phyloP scores from a whole-genome alignment of 2,797 vertebrate species.

The Glossophaga mutica region DNA sequence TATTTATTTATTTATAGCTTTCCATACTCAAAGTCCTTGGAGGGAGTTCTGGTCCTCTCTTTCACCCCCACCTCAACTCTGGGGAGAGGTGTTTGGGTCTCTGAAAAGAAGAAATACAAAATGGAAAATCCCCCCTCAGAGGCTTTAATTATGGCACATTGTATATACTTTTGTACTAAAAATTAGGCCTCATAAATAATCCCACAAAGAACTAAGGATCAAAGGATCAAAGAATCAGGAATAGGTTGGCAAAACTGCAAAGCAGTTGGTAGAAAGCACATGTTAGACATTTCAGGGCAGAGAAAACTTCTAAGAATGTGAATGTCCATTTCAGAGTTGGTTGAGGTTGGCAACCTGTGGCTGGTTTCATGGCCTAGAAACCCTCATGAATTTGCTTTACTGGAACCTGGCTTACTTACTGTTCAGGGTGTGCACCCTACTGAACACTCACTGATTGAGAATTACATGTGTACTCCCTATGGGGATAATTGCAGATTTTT shows the following conservation, averaged over 20 bases:
- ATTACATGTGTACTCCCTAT: not conserved
- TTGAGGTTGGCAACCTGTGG: not conserved
- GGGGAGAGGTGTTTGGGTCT: not conserved
- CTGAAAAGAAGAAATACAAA: slow-evolving; percentile 34
- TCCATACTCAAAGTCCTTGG: not conserved
- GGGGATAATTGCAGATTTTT: not conserved
- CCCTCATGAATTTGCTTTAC: not conserved
- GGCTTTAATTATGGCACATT: not conserved
- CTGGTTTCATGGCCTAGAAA: not conserved
- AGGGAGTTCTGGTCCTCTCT: not conserved
- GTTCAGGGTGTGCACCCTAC: not conserved
- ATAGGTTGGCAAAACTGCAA: not conserved
- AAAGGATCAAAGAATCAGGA: not conserved
- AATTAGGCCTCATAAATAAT: not conserved
- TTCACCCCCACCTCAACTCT: not conserved
- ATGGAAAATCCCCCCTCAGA: not conserved
- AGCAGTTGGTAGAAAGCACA: not conserved
- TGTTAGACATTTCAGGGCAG: not conserved
- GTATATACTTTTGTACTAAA: not conserved
- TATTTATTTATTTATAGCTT: not conserved
- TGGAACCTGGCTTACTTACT: not conserved
- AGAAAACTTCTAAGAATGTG: not conserved
- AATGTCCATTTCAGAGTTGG: accelerated
- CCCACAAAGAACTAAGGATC: not conserved
- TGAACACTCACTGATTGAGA: not conserved